Evolutionary conservation across 2,113 vertebrate species (phyloP), one percentile per base, ranked within the genome.

Genomic region (Pseudorasbora parva): DNA sequence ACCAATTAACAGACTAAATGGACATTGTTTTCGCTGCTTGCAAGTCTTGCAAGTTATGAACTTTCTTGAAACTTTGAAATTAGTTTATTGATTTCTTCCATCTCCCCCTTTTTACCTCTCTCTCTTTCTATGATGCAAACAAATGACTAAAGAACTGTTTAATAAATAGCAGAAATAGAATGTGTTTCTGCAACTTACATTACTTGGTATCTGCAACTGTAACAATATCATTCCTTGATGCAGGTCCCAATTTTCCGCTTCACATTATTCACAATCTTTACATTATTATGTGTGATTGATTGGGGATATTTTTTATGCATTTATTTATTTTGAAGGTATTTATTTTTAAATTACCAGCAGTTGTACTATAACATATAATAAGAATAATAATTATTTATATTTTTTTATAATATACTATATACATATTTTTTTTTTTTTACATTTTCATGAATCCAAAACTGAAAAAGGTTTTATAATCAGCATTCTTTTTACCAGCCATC

Each of bases 41-140:
- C 82, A 87, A 88, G 69, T 84, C 84, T 82, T 81, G 30, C 82
- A 87, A 88, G 73, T 84, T 82, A 89, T 90, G 79, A 84, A 92
- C 82, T 90, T 88, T 88, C 81, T 83, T 76, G 88, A 91, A 91
- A 87, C 89, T 90, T 87, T 88, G 69, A 90, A 85, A 91, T 92
- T 68, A 89, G 87, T 91, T 91, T 90, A 93, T 93, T 87, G 89
- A 92, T 92, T 91, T 47, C 33, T 12, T 49, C 78, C 56, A 71
- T 82, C 33, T 72, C 37, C 75, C 12, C 62, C 51, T 84, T 64
- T 69, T 60, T 60, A 59, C 41, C 49, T 56, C 64, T 19, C 21
- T 47, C 43, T 25, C 47, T 68, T 59, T 57, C 25, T 75, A 25
- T 87, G 19, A 25, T 76, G 33, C 30, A 23, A 82, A 56, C 15